phyloP scores from a whole-genome alignment of 2,888 invertebrate species.

The Lysandra bellargus region DNA sequence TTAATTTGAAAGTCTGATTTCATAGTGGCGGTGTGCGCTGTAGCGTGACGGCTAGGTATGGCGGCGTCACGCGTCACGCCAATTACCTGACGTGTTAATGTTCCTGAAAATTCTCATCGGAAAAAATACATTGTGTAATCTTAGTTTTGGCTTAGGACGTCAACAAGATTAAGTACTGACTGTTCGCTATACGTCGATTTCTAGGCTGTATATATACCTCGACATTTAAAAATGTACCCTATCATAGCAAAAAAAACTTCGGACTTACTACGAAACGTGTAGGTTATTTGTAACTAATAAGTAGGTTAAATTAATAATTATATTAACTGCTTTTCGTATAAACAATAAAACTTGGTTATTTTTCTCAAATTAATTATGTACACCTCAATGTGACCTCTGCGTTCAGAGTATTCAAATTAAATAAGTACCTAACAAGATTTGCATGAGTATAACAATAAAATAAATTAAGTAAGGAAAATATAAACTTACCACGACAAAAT shows the following conservation, averaged over 20 bases:
- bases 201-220: no score
- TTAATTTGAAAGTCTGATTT: slow-evolving; percentile 37
- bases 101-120: slow-evolving; percentile 31
- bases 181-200: no score
- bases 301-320: not conserved
- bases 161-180: no score
- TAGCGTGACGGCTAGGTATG: slow-evolving; percentile 63
- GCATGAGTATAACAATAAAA: not conserved
- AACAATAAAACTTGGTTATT: slow-evolving; percentile 23
- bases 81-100: slow-evolving; percentile 27
- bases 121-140: not conserved
- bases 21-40: slow-evolving; percentile 62
- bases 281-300: not conserved
- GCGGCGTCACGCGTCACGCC: slow-evolving; percentile 53
- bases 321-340: not conserved
- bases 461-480: not conserved
- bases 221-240: no score
- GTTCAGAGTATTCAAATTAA: slow-evolving; percentile 14
- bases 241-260: not conserved
- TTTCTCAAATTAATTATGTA: slow-evolving; percentile 7
- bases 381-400: slow-evolving; percentile 9
- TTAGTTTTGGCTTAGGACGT: not conserved
- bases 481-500: slow-evolving; percentile 14
- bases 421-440: not conserved
- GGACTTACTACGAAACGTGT: not conserved